These are phyloP conservation scores for Probosciger aterrimus DNA, from an alignment of 2,113 vertebrate genomes.

Conservation along the genomic window DNA sequence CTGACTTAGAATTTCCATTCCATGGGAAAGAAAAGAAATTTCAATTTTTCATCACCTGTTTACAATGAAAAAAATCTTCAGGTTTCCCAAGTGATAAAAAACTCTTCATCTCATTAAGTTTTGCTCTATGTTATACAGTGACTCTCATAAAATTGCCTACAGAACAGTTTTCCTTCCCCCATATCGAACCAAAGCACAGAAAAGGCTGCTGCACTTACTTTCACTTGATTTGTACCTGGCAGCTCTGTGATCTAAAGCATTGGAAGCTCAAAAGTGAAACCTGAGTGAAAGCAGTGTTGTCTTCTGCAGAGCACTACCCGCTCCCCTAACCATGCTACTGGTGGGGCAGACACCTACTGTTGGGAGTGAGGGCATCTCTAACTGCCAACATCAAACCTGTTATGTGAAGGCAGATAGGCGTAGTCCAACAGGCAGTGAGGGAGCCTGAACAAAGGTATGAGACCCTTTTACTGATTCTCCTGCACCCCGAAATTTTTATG, in stretches of 20 bases:
- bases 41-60: background rate
- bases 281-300: background rate
- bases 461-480: background rate
- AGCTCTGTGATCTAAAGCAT: background rate
- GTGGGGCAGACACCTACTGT: background rate
- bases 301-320: background rate
- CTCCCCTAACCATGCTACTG: accelerated
- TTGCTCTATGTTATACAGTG: background rate
- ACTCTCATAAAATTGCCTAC: background rate
- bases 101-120: background rate
- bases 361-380: background rate
- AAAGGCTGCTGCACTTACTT: background rate
- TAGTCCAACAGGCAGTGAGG: background rate
- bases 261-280: accelerated
- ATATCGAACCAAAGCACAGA: background rate
- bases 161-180: background rate
- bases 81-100: background rate
- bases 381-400: background rate
- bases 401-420: background rate
- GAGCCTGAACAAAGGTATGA: background rate
- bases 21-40: background rate
- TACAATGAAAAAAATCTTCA: background rate
- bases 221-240: background rate
- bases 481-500: background rate
- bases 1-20: background rate